Base-by-base conservation (phyloP, 2,797 vertebrate genomes). In the Takifugu rubripes region DNA sequence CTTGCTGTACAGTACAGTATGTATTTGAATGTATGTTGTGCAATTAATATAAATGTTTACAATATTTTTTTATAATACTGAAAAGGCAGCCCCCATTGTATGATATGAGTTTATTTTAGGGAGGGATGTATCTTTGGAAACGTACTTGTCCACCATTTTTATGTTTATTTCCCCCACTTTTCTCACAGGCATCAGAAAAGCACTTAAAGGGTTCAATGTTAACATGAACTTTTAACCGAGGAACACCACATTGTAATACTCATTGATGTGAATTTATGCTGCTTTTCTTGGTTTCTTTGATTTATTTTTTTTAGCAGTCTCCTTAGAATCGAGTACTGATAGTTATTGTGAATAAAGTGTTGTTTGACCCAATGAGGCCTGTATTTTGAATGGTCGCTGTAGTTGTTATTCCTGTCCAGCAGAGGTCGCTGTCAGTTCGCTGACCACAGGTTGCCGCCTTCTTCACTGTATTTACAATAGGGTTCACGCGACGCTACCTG, bases 11-110 rank as follows among this genome's bases (percentile, higher is more conserved):
- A 88, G 86, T 85, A 87, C 88, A 88, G 84, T 90, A 85, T 88
- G 87, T 90, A 88, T 90, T 86, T 88, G 86, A 91, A 91, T 91
- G 87, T 89, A 90, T 88, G 89, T 90, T 84, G 89, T 92, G 88
- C 87, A 91, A 91, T 91, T 88, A 87, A 90, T 91, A 89, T 90
- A 87, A 88, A 90, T 89, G 86, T 88, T 89, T 88, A 88, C 84
- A 85, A 86, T 89, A 90, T 90, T 90, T 91, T 46, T 90, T 88
- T 90, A 90, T 90, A 88, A 90, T 81, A 82, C 78, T 78, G 76
- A 82, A 77, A 81, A 77, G 81, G 79, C 84, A 79, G 75, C 80
- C 74, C 72, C 87, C 77, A 63, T 71, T 84, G 80, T 84, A 77
- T 65, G 66, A 81, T 78, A 76, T 61, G 54, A 78, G 65, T 55